Evolutionary conservation across 2,113 vertebrate genomes (phyloP).

Genomic region (Zeus faber): DNA sequence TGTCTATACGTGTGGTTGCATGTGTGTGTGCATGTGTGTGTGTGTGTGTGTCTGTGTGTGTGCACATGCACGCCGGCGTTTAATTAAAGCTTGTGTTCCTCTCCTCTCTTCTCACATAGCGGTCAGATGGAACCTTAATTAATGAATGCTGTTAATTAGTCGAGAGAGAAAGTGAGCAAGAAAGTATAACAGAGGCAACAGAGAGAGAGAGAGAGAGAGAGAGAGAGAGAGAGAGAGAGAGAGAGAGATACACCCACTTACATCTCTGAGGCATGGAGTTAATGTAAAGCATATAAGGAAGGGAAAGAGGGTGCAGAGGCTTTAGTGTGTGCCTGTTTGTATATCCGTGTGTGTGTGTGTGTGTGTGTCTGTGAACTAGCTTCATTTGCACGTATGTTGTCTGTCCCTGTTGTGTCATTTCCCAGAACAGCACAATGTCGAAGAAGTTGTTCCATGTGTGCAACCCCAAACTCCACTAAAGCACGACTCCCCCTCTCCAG

Average conservation of each 20-base stretch:
- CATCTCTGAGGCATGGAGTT: background rate
- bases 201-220: slow-evolving; percentile 27
- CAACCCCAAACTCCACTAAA: slow-evolving; percentile 57
- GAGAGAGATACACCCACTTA: slow-evolving; percentile 8
- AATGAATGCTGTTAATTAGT: slow-evolving; percentile 78
- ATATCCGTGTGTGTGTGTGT: slow-evolving; percentile 16
- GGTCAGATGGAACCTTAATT: slow-evolving; percentile 78
- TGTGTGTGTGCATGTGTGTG: slow-evolving; percentile 20
- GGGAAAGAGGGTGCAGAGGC: slow-evolving; percentile 26
- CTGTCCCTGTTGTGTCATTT: slow-evolving; percentile 77
- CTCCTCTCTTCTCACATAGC: slow-evolving; percentile 55
- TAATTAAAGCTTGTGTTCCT: slow-evolving; percentile 75
- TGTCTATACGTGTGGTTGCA: slow-evolving; percentile 35
- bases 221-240: slow-evolving; percentile 7
- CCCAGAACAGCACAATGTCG: slow-evolving; percentile 66
- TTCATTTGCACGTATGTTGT: too few relatives aligned
- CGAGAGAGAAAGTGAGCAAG: slow-evolving; percentile 44
- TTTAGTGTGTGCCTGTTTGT: slow-evolving; percentile 34
- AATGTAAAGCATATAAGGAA: slow-evolving; percentile 12
- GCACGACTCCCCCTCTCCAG: slow-evolving; percentile 44
- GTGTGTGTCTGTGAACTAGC: slow-evolving; percentile 43
- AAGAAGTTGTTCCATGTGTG: slow-evolving; percentile 75
- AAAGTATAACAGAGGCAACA: slow-evolving; percentile 2
- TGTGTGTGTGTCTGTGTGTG: slow-evolving; percentile 29
- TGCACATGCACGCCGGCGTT: slow-evolving; percentile 61